A percentile compares a stretch with the other conserved stretches of the same genome.
Evolutionary conservation across 2,797 vertebrate genomes (phyloP).

Genomic region (Cuniculus paca): DNA sequence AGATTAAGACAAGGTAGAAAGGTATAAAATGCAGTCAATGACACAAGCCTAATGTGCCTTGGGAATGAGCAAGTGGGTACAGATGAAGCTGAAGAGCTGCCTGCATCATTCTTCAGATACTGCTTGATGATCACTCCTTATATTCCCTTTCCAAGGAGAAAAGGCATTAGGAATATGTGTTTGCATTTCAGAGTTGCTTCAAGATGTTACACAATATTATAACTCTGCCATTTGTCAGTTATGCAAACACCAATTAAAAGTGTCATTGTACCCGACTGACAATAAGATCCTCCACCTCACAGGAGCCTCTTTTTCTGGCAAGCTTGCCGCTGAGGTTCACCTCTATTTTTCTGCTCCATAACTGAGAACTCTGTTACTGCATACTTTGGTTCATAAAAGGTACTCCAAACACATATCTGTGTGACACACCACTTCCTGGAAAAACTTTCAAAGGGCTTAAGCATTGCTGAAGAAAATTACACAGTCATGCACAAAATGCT

Average conservation of each 20-base stretch:
- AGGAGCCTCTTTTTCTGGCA: not conserved
- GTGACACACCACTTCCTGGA: not conserved
- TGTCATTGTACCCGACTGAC: not conserved
- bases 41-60: not conserved
- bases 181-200: not conserved
- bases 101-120: not conserved
- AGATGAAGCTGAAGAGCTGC: not conserved
- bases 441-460: not conserved
- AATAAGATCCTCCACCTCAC: not conserved
- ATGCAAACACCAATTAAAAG: not conserved
- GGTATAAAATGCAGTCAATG: not conserved
- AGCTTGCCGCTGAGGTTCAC: not conserved
- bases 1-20: constrained; percentile 49
- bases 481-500: not conserved
- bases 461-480: not conserved
- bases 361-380: not conserved
- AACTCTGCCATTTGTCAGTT: not conserved
- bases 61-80: not conserved
- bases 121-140: not conserved
- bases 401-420: not conserved
- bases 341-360: not conserved
- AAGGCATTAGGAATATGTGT: not conserved
- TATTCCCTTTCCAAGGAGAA: not conserved
- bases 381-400: not conserved
- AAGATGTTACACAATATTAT: not conserved